phyloP scores from a whole-genome alignment of 2,797 vertebrate genomes.

The Pseudomugil tenellus region DNA sequence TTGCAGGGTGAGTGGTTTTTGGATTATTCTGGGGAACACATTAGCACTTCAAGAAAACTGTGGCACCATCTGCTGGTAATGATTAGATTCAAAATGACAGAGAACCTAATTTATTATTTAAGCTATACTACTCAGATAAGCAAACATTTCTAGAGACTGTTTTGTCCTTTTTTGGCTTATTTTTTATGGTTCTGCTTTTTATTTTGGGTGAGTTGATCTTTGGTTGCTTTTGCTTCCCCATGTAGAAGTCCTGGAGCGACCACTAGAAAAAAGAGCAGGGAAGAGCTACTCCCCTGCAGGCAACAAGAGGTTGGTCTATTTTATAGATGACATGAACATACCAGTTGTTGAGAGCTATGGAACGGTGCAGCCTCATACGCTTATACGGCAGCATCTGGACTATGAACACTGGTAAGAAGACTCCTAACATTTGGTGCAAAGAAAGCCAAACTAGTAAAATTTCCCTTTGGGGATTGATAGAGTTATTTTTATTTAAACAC shows the following conservation, averaged over 20 bases:
- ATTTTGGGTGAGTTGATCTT: not conserved
- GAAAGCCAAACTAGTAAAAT: not conserved
- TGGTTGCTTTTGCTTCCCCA: slow-evolving; percentile 18
- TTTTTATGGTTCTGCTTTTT: not conserved
- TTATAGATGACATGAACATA: slow-evolving; percentile 87
- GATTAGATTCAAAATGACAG: not conserved
- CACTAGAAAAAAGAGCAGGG: slow-evolving; percentile 85
- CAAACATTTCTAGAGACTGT: not conserved
- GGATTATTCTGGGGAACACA: slow-evolving; percentile 9
- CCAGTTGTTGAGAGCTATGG: slow-evolving; percentile 81
- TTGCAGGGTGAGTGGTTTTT: slow-evolving; percentile 82
- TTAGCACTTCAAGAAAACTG: slow-evolving; percentile 39
- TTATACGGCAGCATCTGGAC: slow-evolving; percentile 82
- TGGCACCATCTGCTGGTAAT: slow-evolving; percentile 76
- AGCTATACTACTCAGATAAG: not conserved
- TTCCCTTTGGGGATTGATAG: not conserved
- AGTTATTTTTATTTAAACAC: not conserved
- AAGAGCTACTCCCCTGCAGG: slow-evolving; percentile 80
- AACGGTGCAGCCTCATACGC: slow-evolving; percentile 79
- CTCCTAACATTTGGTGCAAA: not conserved
- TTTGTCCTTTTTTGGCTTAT: not conserved
- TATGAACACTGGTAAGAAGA: slow-evolving; percentile 82
- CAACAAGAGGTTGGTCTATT: slow-evolving; percentile 84
- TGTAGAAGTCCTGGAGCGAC: slow-evolving; percentile 84
- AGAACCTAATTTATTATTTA: not conserved